A percentile compares a stretch with the other conserved stretches of the same genome.
These are phyloP conservation scores for Platalea minor DNA, from an alignment of 2,797 vertebrate genomes.

Conservation along the genomic window DNA sequence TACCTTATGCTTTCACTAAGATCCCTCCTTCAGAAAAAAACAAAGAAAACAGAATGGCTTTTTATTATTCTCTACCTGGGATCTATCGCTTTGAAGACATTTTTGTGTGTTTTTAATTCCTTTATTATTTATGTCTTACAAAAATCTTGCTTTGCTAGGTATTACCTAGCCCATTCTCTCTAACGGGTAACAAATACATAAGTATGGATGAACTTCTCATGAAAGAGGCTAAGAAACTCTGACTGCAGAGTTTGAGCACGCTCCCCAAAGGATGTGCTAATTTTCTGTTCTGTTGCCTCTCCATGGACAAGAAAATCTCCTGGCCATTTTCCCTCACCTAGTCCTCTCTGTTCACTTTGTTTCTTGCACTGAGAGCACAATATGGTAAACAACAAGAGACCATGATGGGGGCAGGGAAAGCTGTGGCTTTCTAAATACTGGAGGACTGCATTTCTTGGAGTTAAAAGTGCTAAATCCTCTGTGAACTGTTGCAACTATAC, in stretches of 20 bases:
- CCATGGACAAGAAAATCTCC: background rate
- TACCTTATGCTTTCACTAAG: background rate
- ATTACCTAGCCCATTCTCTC: background rate
- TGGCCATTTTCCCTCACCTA: background rate
- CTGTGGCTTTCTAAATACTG: background rate
- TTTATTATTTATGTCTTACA: background rate
- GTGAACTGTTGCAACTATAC: background rate
- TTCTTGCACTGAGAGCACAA: background rate
- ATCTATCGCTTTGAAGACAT: background rate
- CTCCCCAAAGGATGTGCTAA: background rate
- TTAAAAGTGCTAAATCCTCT: background rate
- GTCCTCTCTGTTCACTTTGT: background rate
- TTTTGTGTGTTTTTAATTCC: background rate
- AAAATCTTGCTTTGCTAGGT: background rate
- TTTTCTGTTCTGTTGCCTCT: background rate
- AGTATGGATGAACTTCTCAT: background rate
- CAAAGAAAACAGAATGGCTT: background rate
- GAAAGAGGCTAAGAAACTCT: background rate
- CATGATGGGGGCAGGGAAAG: background rate
- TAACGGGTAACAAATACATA: background rate
- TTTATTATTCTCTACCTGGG: background rate
- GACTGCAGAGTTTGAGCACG: background rate
- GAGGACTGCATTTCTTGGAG: background rate
- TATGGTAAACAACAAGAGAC: background rate
- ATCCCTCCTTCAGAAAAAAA: background rate